Evolutionary conservation across 2,797 vertebrate genomes (phyloP).

Genomic region (Lagorchestes hirsutus): DNA sequence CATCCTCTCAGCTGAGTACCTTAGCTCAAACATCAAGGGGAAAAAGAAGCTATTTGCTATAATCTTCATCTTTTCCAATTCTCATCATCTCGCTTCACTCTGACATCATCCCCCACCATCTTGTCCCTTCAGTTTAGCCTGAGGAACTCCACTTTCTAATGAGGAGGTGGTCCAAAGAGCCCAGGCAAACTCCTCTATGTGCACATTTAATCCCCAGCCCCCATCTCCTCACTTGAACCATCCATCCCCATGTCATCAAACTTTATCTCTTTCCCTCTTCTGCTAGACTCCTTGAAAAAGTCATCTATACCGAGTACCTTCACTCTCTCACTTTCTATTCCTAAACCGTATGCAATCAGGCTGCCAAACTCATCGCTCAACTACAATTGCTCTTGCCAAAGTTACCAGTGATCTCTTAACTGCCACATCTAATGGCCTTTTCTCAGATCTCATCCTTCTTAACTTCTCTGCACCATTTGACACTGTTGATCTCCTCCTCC

Average conservation of each 20-base stretch:
- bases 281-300: neutral
- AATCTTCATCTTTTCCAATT: neutral
- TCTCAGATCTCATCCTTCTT: neutral
- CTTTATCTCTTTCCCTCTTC: neutral
- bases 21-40: neutral
- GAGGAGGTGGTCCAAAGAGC: neutral
- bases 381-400: neutral
- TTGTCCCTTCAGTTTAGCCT: neutral
- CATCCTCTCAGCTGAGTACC: neutral
- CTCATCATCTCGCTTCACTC: neutral
- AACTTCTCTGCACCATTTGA: neutral
- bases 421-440: neutral
- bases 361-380: neutral
- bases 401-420: conserved; percentile 1
- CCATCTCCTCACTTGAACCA: neutral
- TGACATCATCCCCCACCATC: neutral
- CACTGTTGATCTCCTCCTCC: neutral
- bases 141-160: neutral
- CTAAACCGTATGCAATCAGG: neutral
- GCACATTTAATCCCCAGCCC: neutral
- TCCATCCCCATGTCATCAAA: neutral
- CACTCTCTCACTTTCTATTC: neutral
- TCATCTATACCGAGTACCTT: neutral
- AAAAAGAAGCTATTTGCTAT: neutral
- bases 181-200: neutral